These are phyloP conservation scores for Phoxinus dragarum DNA, from an alignment of 2,797 vertebrate species.

Conservation along the genomic window DNA sequence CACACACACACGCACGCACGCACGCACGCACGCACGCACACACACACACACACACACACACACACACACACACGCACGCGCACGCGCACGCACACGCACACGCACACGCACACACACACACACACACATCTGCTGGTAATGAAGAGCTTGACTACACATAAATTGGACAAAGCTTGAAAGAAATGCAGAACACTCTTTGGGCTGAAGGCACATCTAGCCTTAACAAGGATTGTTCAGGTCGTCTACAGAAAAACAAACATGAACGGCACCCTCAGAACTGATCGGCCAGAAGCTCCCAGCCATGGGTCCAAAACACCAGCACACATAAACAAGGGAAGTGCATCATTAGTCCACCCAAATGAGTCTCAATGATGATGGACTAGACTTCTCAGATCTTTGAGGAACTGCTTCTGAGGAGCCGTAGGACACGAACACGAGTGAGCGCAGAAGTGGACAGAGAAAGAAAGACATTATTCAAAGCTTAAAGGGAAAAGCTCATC, in stretches of 20 bases:
- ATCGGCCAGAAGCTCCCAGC: slow-evolving; percentile 46
- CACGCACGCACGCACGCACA: too few relatives aligned
- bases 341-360: slow-evolving; percentile 66
- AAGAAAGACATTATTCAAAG: slow-evolving; percentile 36
- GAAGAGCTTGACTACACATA: slow-evolving; percentile 74
- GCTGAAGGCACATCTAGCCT: slow-evolving; percentile 41
- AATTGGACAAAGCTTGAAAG: slow-evolving; percentile 78
- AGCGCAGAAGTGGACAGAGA: slow-evolving; percentile 16
- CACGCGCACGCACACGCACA: slow-evolving; percentile 23
- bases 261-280: slow-evolving; percentile 14
- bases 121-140: slow-evolving; percentile 75
- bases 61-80: too few relatives aligned
- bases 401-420: slow-evolving; percentile 17
- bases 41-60: too few relatives aligned
- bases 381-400: slow-evolving; percentile 37
- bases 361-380: slow-evolving; percentile 64
- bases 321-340: slow-evolving; percentile 57
- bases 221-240: slow-evolving; percentile 61
- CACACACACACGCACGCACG: too few relatives aligned
- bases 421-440: slow-evolving; percentile 33
- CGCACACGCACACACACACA: slow-evolving; percentile 22
- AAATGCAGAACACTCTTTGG: slow-evolving; percentile 62
- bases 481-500: slow-evolving; percentile 17
- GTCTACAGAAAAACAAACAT: slow-evolving; percentile 23
- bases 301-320: slow-evolving; percentile 37